These are phyloP conservation scores for Tragulus kanchil DNA, from an alignment of 2,113 vertebrate species.

Conservation along the genomic window DNA sequence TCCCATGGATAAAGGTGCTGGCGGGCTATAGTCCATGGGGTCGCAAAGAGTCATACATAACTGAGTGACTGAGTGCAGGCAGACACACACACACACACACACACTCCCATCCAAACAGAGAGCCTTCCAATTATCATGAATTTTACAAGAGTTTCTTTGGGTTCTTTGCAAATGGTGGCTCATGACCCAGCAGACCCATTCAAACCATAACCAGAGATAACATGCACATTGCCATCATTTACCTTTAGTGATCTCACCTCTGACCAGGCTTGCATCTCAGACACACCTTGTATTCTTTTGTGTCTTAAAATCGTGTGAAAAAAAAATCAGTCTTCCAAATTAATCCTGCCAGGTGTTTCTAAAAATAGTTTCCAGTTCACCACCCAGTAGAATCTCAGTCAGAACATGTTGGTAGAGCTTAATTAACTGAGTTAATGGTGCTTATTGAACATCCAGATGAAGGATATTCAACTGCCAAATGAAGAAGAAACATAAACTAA, in stretches of 20 bases:
- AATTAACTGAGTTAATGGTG: background rate
- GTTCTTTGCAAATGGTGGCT: background rate
- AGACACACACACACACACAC: background rate
- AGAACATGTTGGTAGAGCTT: background rate
- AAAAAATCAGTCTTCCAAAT: conserved; percentile 3
- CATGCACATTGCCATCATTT: background rate
- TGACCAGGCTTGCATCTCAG: background rate
- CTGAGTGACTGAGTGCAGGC: background rate
- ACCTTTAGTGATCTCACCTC: conserved; percentile 34
- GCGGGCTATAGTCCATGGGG: background rate
- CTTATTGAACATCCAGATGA: background rate
- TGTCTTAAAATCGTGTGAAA: conserved; percentile 26
- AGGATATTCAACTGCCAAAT: background rate
- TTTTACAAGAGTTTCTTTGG: background rate
- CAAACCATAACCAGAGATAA: conserved; percentile 38
- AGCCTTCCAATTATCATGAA: background rate
- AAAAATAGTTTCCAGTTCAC: conserved; percentile 60
- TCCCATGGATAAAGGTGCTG: background rate
- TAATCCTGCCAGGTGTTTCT: conserved; percentile 70
- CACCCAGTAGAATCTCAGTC: background rate
- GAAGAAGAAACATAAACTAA: background rate
- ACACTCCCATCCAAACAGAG: background rate
- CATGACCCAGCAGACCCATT: background rate
- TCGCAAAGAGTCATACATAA: background rate
- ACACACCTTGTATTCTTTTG: conserved; percentile 28